These are phyloP conservation scores for Lycodopsis pacificus DNA, from an alignment of 2,797 vertebrate species.

Conservation along the genomic window DNA sequence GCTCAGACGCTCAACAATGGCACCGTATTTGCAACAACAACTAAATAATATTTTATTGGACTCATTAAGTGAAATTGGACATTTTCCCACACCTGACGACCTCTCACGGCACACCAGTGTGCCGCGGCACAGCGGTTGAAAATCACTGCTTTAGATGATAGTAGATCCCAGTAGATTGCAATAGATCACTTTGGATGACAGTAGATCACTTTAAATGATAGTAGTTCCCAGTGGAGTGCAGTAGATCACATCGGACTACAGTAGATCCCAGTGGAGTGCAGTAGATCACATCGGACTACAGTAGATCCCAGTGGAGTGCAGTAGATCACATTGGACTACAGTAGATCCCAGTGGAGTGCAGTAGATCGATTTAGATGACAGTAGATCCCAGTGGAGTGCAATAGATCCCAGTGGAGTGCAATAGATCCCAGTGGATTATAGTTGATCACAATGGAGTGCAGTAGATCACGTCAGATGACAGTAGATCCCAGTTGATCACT, in stretches of 20 bases:
- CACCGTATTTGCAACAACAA: no score
- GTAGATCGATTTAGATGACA: neutral
- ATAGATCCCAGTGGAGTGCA: no score
- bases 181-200: no score
- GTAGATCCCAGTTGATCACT: neutral
- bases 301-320: neutral
- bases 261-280: neutral
- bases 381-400: fast-evolving
- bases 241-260: no score
- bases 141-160: neutral
- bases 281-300: neutral
- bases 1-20: no score
- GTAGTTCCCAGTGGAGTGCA: no score
- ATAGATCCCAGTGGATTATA: fast-evolving
- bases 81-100: no score
- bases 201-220: neutral
- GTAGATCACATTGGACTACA: neutral
- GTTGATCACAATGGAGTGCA: neutral
- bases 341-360: no score
- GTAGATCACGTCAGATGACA: neutral
- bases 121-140: no score
- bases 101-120: no score
- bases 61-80: no score
- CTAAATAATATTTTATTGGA: no score
- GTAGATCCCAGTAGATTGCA: neutral